Evolutionary conservation across 1,140 invertebrate species (phyloP), one percentile per base, ranked within the genome.

Genomic region (Helicoverpa armigera): DNA sequence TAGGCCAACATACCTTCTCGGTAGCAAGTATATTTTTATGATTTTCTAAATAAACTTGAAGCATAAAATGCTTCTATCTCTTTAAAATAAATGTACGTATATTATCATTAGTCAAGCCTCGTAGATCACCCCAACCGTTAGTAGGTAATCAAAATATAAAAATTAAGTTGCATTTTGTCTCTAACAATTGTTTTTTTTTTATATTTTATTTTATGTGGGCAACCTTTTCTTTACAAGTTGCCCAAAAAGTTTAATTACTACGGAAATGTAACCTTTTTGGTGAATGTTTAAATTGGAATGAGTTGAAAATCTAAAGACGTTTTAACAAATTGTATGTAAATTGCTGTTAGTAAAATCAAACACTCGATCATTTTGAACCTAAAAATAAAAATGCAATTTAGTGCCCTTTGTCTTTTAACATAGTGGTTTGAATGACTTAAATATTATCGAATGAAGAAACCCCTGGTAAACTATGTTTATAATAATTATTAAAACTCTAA

Each of bases 321-420:
- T 31, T 54, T 53, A 53, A 14, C 35, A 43, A 43, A 43, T 43
- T 7, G 35, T 43, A 43, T 43, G 35, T 43, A 43, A 43, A 43
- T 2, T 69, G 43, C n/a, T 10, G 9, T 35, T 23, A 43, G 7
- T 18, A 48, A 56, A 54, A 58, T 74, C 29, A 48, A n/a, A 31
- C 18, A 75, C 58, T 63, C 73, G 18, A 13, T 50, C 13, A 76
- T 76, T 75, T 63, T 76, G 58, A 76, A 84, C 73, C 58, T 76
- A 76, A 76, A 74, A 58, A 48, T 58, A 60, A 76, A 85, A 86
- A 86, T 86, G 85, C 85, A 83, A 81, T 86, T 81, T 86, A 83
- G 80, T 83, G 79, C 78, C 73, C 65, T 79, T 60, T 86, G 85
- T 85, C 81, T 86, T 84, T 86, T 86, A 79, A 29, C 13, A 73